A percentile compares a stretch with the other conserved stretches of the same genome.
phyloP scores from a whole-genome alignment of 2,888 invertebrate species.

The Drosophila lutescens region DNA sequence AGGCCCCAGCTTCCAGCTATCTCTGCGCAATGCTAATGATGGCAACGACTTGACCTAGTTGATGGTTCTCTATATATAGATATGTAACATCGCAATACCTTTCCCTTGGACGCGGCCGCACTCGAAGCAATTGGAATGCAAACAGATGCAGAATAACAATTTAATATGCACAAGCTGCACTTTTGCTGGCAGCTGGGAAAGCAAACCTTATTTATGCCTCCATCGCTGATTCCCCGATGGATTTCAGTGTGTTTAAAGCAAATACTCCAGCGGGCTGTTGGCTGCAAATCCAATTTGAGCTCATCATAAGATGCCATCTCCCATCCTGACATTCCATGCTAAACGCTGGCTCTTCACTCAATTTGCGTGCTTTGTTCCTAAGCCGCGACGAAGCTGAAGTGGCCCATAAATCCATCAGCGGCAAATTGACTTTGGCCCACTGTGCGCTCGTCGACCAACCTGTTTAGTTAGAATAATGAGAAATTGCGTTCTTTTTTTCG shows the following conservation, averaged over 20 bases:
- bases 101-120: neutral
- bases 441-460: conserved; percentile 66
- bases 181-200: conserved; percentile 27
- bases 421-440: conserved; percentile 47
- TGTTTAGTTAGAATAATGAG: conserved; percentile 79
- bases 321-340: neutral
- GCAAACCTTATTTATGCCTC: neutral
- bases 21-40: conserved; percentile 33
- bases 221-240: conserved; percentile 4
- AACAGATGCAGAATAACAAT: conserved; percentile 43
- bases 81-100: conserved; percentile 2
- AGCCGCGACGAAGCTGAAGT: conserved; percentile 15
- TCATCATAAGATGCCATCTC: neutral
- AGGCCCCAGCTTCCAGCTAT: conserved; percentile 14
- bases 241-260: conserved; percentile 12
- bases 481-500: conserved; percentile 55
- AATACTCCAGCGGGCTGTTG: conserved; percentile 2
- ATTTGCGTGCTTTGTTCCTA: conserved; percentile 21
- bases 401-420: conserved; percentile 34
- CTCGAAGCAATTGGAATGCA: conserved; percentile 25
- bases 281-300: conserved; percentile 31
- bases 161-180: conserved; percentile 45
- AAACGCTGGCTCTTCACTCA: conserved; percentile 22
- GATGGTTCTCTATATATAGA: neutral
- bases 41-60: conserved; percentile 39